Evolutionary conservation across 2,113 vertebrate species (phyloP).

Genomic region (Myanophis thanlyinensis): DNA sequence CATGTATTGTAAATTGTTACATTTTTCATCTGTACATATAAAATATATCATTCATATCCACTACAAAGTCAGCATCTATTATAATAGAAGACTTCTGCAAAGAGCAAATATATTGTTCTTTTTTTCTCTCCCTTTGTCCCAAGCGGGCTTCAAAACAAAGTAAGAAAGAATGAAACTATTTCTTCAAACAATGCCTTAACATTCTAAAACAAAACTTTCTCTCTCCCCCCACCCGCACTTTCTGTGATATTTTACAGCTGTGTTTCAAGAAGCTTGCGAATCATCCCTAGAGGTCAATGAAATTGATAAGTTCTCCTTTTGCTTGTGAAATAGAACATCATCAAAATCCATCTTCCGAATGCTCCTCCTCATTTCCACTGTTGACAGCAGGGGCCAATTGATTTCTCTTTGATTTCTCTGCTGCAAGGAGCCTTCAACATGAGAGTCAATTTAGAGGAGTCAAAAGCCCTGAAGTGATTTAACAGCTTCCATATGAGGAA

Average conservation of each 20-base stretch:
- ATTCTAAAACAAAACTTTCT: not conserved
- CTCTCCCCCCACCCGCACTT: not conserved
- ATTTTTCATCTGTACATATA: not conserved
- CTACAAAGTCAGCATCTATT: not conserved
- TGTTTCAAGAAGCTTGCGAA: not conserved
- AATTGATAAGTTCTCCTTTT: not conserved
- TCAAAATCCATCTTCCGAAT: conserved; percentile 25
- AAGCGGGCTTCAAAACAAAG: conserved; percentile 8
- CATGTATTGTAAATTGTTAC: not conserved
- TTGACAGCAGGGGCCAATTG: not conserved
- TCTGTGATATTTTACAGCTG: conserved; percentile 30
- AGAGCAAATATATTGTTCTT: not conserved
- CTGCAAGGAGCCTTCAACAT: conserved; percentile 11
- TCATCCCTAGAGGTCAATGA: not conserved
- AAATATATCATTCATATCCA: not conserved
- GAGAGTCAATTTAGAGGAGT: conserved; percentile 29
- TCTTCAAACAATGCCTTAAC: conserved; percentile 18
- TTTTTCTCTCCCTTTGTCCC: not conserved
- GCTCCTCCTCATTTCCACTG: conserved; percentile 21
- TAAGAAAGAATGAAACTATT: not conserved
- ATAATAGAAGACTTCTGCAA: not conserved
- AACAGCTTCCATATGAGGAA: conserved; percentile 16
- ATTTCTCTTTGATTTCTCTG: conserved; percentile 22
- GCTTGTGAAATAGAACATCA: conserved; percentile 11
- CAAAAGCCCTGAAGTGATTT: conserved; percentile 18